phyloP scores from a whole-genome alignment of 2,797 vertebrate genomes.

The Luscinia megarhynchos region DNA sequence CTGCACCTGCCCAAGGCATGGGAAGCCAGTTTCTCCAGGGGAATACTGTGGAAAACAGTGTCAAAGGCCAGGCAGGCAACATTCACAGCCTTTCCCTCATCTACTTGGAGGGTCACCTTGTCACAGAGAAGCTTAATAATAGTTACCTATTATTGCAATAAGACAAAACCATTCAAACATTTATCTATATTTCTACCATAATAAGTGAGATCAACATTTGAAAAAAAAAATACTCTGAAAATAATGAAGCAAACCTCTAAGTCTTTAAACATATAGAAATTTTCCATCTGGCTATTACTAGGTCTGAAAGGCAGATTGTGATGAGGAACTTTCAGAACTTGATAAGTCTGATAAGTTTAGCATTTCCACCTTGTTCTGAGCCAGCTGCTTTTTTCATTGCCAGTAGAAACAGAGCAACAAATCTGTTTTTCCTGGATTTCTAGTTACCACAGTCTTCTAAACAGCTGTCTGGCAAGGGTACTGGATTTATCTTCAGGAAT shows the following conservation, averaged over 20 bases:
- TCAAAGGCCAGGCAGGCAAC: not conserved
- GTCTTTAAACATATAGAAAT: not conserved
- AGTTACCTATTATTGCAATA: not conserved
- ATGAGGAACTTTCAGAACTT: not conserved
- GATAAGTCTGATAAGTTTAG: not conserved
- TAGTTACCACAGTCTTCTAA: constrained; percentile 1
- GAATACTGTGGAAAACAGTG: not conserved
- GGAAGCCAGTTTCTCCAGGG: not conserved
- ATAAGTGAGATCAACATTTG: not conserved
- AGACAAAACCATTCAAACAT: not conserved
- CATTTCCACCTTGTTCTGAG: constrained; percentile 12
- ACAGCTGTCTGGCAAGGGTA: constrained; percentile 24
- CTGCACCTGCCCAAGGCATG: too few relatives aligned
- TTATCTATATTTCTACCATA: not conserved
- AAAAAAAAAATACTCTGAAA: not conserved
- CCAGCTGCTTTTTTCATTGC: constrained; percentile 12
- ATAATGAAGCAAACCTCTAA: not conserved
- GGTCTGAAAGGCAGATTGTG: not conserved
- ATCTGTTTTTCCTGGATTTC: constrained; percentile 34
- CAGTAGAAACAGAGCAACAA: constrained; percentile 27
- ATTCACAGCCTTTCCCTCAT: not conserved
- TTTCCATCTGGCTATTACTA: not conserved
- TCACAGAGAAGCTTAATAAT: not conserved
- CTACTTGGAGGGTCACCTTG: not conserved
- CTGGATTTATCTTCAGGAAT: constrained; percentile 22